Evolutionary conservation across 2,797 vertebrate species (phyloP).

Genomic region (Malurus leucopterus): DNA sequence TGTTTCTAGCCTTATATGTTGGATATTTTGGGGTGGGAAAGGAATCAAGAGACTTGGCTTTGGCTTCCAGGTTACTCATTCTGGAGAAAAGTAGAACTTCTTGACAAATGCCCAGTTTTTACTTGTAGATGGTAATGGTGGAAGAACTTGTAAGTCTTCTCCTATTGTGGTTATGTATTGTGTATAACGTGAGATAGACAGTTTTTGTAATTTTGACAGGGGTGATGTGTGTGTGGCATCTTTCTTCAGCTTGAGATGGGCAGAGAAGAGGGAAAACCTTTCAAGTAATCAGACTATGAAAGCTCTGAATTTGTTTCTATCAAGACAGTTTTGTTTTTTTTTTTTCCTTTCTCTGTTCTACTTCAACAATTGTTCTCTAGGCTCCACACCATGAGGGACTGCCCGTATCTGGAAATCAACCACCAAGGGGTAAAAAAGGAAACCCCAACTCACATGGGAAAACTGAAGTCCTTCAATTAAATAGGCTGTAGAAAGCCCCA

Average conservation of each 20-base stretch:
- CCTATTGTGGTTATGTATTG: background rate
- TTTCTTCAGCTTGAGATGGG: background rate
- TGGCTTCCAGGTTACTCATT: background rate
- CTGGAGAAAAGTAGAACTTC: background rate
- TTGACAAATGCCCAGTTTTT: background rate
- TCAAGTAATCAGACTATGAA: background rate
- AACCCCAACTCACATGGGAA: background rate
- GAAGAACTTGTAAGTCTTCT: background rate
- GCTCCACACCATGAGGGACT: background rate
- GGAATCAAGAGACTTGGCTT: rapidly evolving
- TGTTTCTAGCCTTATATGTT: background rate
- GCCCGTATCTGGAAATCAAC: background rate
- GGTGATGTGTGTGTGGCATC: background rate
- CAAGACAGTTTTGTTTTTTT: background rate
- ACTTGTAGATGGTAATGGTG: background rate
- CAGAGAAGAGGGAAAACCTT: background rate
- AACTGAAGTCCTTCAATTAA: background rate
- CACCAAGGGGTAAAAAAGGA: background rate
- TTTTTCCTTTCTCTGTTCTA: background rate
- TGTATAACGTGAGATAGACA: background rate
- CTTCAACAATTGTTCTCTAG: background rate
- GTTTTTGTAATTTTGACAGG: background rate
- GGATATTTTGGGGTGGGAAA: background rate
- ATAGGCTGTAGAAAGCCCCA: background rate
- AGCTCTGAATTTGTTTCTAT: background rate